Base-by-base conservation (phyloP, 2,797 vertebrate genomes). In the Leucoraja ocellata region DNA sequence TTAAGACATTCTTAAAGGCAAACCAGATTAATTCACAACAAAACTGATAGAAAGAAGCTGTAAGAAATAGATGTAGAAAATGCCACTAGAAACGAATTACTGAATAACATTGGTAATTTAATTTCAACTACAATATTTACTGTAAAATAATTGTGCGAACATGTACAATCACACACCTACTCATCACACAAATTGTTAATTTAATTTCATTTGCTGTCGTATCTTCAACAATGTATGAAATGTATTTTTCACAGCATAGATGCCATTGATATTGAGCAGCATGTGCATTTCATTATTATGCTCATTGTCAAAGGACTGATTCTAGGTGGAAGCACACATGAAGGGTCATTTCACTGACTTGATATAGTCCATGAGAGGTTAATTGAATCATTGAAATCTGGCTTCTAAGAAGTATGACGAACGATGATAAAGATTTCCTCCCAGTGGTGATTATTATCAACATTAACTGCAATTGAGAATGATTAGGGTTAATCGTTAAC, bases 361-460 rank as follows among this genome's bases (percentile, higher is more conserved):
- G 90, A 92, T 54, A 92, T 74, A 74, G 25, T 92, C 90, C 90
- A 92, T 92, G 46, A 92, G 46, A 76, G 71, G 23, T 76, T 74
- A 92, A 74, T 13, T 54, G 68, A 92, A 92, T 25, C 46, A 36
- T 25, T 76, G 11, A 74, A 91, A 91, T 91, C 46, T 76, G 90
- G 9, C 71, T 74, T 74, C 39, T 54, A 16, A 74, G 68, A 74
- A 74, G 11, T 25, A 58, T 1, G 39, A 71, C 28, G 25, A 92
- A 92, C 54, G 71, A 92, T 92, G 90, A 74, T 46, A 91, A 92
- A 92, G 71, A 71, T 21, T 92, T 74, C 68, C 71, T 92, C 90
- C 21, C 88, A 73, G 3, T 46, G 88, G 88, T 46, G 36, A 65
- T 36, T 46, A 21, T 83, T 83, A 83, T 46, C 36, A 74, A 91